Percentiles rank a stretch among this genome's conserved stretches.
phyloP scores from a whole-genome alignment of 2,888 invertebrate species.

The Melanargia galathea region DNA sequence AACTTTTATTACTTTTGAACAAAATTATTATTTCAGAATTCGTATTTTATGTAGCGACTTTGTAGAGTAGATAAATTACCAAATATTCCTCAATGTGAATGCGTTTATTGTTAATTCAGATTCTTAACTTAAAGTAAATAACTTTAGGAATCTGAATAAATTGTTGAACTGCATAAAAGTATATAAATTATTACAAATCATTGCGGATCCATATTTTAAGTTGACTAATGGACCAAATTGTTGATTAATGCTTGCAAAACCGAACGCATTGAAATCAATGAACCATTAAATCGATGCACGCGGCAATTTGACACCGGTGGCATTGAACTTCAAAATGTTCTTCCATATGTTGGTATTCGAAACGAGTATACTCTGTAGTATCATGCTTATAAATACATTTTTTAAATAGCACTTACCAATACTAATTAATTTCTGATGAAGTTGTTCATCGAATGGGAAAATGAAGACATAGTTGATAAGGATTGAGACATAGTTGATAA shows the following conservation, averaged over 20 bases:
- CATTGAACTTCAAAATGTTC: slow-evolving; percentile 69
- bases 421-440: too few relatives aligned
- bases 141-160: background rate
- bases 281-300: slow-evolving; percentile 60
- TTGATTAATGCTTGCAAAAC: slow-evolving; percentile 55
- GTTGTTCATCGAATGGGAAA: too few relatives aligned
- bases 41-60: too few relatives aligned
- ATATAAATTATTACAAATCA: background rate
- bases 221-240: slow-evolving; percentile 5
- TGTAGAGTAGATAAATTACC: too few relatives aligned
- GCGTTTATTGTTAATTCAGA: too few relatives aligned
- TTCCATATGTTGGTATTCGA: slow-evolving; percentile 40
- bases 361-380: slow-evolving; percentile 38
- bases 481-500: too few relatives aligned
- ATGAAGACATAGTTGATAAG: too few relatives aligned
- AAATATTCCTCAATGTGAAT: too few relatives aligned
- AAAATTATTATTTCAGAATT: too few relatives aligned
- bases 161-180: background rate
- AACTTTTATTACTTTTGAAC: too few relatives aligned
- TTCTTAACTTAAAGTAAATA: too few relatives aligned
- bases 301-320: slow-evolving; percentile 57
- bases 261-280: slow-evolving; percentile 64
- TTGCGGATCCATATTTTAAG: background rate
- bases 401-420: too few relatives aligned
- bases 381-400: background rate